Conservation (phyloP, 2,797 vertebrate species). For the Danio albolineatus region DNA sequence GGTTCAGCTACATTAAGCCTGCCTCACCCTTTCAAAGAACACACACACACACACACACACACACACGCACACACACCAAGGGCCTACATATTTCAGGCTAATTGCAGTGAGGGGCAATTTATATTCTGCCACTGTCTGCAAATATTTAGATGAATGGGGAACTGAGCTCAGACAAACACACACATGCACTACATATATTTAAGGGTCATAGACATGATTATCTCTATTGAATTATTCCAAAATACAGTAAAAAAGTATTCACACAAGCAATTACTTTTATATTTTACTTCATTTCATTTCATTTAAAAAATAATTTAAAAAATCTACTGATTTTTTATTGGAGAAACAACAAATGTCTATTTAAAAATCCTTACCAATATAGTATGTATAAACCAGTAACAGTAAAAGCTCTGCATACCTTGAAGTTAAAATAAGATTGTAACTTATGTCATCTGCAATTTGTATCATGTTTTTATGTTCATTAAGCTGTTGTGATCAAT, state of each 20-base stretch:
- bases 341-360: too few species aligned
- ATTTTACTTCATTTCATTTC: too few species aligned
- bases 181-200: constrained; percentile 51
- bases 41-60: not conserved
- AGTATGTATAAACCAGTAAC: too few species aligned
- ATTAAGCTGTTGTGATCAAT: too few species aligned
- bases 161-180: constrained; percentile 16
- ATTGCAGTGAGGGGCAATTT: constrained; percentile 62
- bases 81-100: constrained; percentile 38
- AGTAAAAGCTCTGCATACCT: too few species aligned
- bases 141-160: constrained; percentile 64
- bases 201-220: not conserved
- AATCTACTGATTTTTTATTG: too few species aligned
- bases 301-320: too few species aligned
- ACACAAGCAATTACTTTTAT: too few species aligned
- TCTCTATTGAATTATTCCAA: not conserved
- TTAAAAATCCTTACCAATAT: too few species aligned
- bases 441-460: too few species aligned
- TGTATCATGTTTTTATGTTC: too few species aligned
- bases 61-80: constrained; percentile 23
- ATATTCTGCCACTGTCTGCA: constrained; percentile 73
- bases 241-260: not conserved
- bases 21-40: constrained; percentile 2
- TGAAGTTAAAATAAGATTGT: too few species aligned
- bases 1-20: constrained; percentile 1